Conservation (phyloP, 2,797 vertebrate genomes). For the Microctenopoma lineatum region DNA sequence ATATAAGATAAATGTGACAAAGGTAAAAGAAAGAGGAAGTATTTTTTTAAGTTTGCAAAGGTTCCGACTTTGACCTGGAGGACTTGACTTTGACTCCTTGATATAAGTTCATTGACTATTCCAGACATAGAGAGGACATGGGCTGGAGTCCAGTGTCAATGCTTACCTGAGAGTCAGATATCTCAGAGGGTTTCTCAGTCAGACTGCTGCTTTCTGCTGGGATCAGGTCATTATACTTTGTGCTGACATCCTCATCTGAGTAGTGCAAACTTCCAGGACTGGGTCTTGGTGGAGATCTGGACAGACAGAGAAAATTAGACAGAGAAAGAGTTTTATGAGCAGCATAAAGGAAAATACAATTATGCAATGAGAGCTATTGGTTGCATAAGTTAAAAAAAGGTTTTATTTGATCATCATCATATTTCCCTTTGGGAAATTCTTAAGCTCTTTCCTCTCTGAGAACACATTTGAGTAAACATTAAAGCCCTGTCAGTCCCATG, state of each 20-base stretch:
- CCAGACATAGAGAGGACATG: constrained; percentile 11
- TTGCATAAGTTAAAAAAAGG: constrained; percentile 4
- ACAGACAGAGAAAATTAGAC: constrained; percentile 16
- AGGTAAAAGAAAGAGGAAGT: constrained; percentile 20
- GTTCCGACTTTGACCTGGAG: constrained; percentile 29
- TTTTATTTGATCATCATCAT: constrained; percentile 24
- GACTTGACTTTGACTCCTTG: constrained; percentile 50
- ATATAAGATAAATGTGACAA: constrained; percentile 8
- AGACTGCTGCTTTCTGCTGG: constrained; percentile 97
- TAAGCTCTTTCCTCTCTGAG: constrained; percentile 1
- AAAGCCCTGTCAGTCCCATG: constrained; percentile 10
- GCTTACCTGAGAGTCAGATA: constrained; percentile 96
- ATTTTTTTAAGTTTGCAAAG: constrained; percentile 37
- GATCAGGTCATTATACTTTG: constrained; percentile 96
- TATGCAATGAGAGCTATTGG: not conserved
- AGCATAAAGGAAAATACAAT: constrained; percentile 4
- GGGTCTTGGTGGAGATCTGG: constrained; percentile 93
- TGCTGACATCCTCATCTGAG: constrained; percentile 95
- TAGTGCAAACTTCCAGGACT: constrained; percentile 97
- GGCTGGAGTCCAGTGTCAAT: constrained; percentile 20
- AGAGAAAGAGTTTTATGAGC: constrained; percentile 12
- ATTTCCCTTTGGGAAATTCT: constrained; percentile 13
- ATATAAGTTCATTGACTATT: constrained; percentile 35
- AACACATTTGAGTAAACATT: constrained; percentile 12
- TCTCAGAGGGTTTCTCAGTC: constrained; percentile 96